Evolutionary conservation across 2,888 invertebrate species (phyloP), one percentile per base, ranked within the genome.

Genomic region (Notodonta ziczac): DNA sequence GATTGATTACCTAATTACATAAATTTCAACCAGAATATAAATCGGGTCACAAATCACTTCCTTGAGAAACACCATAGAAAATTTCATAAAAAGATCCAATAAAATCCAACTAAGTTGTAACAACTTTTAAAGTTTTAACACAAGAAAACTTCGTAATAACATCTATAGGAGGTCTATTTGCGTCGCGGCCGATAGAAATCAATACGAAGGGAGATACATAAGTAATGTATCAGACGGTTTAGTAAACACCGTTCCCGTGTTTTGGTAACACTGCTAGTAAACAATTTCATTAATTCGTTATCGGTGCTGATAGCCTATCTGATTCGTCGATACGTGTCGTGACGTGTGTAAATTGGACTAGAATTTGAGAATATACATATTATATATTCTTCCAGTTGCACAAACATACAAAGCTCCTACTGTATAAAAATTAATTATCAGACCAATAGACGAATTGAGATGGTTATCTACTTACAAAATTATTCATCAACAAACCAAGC

Each of bases 211-310:
- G 46, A 46, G 13, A 46, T 46, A 46, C 46, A 46, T 51, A 24
- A 24, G 24, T 24, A 32, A 32, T 32, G 32, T 52, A 51, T 14
- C 51, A 14, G 9, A 51, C 10, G 10, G 10, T 9, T 10, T 10
- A 6, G 52, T 52, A 32, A 52, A 52, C 32, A 52, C n/a, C 16
- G 51, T 51, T 24, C 16, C 16, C 10, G 5, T 40, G 40, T 56
- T 56, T 54, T 46, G 48, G 44, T 46, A 48, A 46, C 13, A 32
- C 35, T 16, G 56, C 13, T 50, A n/a, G 48, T 50, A 58, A 58
- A 58, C 40, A 50, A 48, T 50, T 50, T 50, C 39, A 50, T 50
- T 16, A 50, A 51, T 32, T 56, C n/a, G 4, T 44, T 56, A 56
- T 46, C 44, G 46, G 8, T 8, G 7, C 54, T n/a, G 39, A 39